Evolutionary conservation across 1,140 invertebrate genomes (phyloP), one percentile per base, ranked within the genome.

Genomic region (Hylyphantes graminicola): DNA sequence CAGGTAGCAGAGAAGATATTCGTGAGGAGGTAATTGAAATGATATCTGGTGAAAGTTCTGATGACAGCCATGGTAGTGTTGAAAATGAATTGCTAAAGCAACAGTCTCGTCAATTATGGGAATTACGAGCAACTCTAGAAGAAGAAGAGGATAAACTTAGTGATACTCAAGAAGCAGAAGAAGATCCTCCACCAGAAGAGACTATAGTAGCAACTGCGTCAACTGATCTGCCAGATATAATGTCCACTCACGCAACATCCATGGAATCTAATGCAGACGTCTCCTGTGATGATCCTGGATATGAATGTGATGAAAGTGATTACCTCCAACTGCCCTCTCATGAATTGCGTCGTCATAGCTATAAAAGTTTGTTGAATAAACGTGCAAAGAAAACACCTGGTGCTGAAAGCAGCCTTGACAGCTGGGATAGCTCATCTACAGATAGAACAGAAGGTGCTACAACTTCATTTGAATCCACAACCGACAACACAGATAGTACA

Each of bases 1-100:
- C 90, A 13, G 91, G 91, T 7, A 92, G 91, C 84, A 87, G 91
- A 19, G 91, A 92, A 86, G 89, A 91, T 85, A 88, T 92, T 53
- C 88, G 89, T 74, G 89, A 90, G 17, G 82, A 85, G n/a, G 82
- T 85, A 35, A 85, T 85, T 61, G 82, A 85, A 85, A 85, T 85
- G 73, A 85, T 85, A 68, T 85, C 82, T 13, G 82, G 88, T 63
- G 86, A 82, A 68, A 85, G 86, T 19, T 85, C 85, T 0, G 86
- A 86, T 70, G 83, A 84, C 19, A 80, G 67, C 54, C 78, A 79
- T 19, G 59, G 72, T 11, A 80, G 75, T 67, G 17, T 63, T 59
- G 85, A 85, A 75, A 78, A 54, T 75, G 70, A 85, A 51, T 53
- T 81, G 86, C 87, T 85, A 86, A 88, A 84, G 87, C 87, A 78